Percentiles rank a stretch among this genome's conserved stretches.
Evolutionary conservation across 2,113 vertebrate genomes (phyloP).

Genomic region (Grus americana): DNA sequence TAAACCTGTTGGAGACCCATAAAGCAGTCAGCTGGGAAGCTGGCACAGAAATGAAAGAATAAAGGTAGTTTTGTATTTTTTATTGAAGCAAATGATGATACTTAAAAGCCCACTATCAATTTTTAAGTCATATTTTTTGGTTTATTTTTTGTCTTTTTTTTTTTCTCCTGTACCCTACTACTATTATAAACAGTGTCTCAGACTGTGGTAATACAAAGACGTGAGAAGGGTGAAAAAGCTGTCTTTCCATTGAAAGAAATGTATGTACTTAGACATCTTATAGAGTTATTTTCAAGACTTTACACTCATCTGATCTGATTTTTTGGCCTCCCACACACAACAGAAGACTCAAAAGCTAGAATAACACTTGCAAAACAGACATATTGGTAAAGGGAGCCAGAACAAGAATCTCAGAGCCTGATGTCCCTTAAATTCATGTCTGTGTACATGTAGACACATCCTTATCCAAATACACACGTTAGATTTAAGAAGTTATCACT

Average conservation of each 20-base stretch:
- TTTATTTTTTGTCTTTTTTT: fast-evolving
- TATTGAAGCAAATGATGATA: not conserved
- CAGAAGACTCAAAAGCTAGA: not conserved
- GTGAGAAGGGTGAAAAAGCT: not conserved
- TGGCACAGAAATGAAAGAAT: not conserved
- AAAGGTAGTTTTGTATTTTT: not conserved
- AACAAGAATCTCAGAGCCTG: not conserved
- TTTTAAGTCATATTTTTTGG: not conserved
- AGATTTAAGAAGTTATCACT: not conserved
- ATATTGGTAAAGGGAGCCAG: not conserved
- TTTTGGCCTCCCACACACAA: not conserved
- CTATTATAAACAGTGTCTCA: not conserved
- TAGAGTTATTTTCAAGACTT: not conserved
- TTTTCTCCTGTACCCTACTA: not conserved
- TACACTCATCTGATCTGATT: not conserved
- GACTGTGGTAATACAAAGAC: not conserved
- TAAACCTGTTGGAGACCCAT: not conserved
- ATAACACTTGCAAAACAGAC: not conserved
- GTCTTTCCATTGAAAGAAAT: not conserved
- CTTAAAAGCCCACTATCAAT: not conserved
- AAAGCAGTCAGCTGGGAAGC: not conserved
- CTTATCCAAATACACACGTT: not conserved
- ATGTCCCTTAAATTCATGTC: not conserved
- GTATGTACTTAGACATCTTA: not conserved
- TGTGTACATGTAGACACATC: fast-evolving